Base-by-base conservation (phyloP, 2,888 invertebrate species). In the Dusona sp. region DNA sequence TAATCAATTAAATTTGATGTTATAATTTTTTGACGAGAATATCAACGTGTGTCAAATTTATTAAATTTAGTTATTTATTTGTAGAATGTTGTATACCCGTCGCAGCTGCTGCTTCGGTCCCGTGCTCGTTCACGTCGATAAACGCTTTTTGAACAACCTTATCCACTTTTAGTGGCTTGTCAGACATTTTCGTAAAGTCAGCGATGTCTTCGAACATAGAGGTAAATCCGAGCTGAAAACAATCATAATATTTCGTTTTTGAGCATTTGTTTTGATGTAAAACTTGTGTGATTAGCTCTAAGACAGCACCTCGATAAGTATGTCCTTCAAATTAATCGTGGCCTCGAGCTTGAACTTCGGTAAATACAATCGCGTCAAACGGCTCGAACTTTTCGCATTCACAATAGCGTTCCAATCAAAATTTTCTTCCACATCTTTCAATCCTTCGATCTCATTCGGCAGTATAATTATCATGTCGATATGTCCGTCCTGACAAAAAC, bases 391-490 rank as follows among this genome's bases (percentile, higher is more conserved):
- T 54, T 88, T 68, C 70, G 89, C 88, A 25, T 88, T 90, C 9
- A 86, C 84, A 54, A 95, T 89, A 6, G 94, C 79, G 77, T 94
- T 88, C 86, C 92, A 92, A 22, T 92, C 88, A 57, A 95, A 93
- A 84, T 94, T 94, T 19, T 91, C 89, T 88, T 95, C 95, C 80
- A 95, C 88, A 3, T 89, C 89, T 13, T 88, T 68, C 33, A 95
- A 90, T 0, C 97, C 98, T 80, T 96, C 95, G 25, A 95, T 94
- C 61, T 96, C 95, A 64, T 96, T 95, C 0, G 98, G 98, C 83
- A 98, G 94, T 79, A 98, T 94, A 64, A 98, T 95, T 2, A 97
- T 92, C 97, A 98, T 96, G 88, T 96, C 96, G 19, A 98, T 94
- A 86, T 96, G 95, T 0, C 95, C 95, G 77, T 96, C 96, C 95